Percentiles rank a stretch among this genome's conserved stretches.
phyloP scores from a whole-genome alignment of 2,113 vertebrate species.

The Hipposideros armiger region DNA sequence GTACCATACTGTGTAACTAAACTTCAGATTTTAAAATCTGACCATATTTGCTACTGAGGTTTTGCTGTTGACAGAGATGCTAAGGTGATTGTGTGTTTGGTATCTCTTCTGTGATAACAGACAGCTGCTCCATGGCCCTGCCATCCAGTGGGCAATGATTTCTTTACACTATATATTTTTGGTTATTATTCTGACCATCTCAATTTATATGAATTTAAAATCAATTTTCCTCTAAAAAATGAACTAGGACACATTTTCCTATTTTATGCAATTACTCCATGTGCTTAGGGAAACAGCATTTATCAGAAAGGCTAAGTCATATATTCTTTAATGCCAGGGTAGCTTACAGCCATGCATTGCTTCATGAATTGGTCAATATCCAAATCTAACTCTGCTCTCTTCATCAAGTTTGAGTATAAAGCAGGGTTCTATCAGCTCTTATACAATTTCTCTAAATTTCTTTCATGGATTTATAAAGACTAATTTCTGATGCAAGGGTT shows the following conservation, averaged over 20 bases:
- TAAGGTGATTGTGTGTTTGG: neutral
- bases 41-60: neutral
- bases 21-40: conserved; percentile 38
- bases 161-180: neutral
- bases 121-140: neutral
- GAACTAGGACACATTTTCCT: neutral
- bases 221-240: neutral
- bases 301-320: neutral
- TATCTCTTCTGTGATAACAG: neutral
- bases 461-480: neutral
- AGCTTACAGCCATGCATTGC: neutral
- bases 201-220: conserved; percentile 53
- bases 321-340: conserved; percentile 26
- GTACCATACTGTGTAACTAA: neutral
- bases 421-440: neutral
- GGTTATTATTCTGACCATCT: neutral
- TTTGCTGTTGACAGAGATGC: neutral
- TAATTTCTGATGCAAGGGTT: neutral
- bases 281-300: neutral
- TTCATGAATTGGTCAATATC: neutral
- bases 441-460: neutral
- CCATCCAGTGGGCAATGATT: neutral
- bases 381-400: neutral
- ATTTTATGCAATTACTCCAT: neutral
- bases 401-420: neutral